Evolutionary conservation across 2,113 vertebrate species (phyloP).

Genomic region (Oreocharis arfaki): DNA sequence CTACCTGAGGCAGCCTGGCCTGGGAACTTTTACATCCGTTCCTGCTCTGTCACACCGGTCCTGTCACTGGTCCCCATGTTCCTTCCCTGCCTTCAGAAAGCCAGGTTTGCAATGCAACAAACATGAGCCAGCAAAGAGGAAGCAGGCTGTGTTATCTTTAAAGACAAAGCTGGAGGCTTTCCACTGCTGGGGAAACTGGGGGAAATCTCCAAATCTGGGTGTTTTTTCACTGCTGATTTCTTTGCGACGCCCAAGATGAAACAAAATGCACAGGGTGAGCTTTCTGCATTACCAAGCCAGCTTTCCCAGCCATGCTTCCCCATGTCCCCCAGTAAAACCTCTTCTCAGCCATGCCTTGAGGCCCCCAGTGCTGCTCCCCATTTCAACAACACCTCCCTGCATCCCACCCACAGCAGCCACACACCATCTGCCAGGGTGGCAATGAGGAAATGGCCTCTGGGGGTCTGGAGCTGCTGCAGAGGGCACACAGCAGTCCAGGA

Average conservation of each 20-base stretch:
- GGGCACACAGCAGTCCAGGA: neutral
- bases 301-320: fast-evolving
- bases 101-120: neutral
- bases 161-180: neutral
- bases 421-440: neutral
- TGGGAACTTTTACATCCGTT: neutral
- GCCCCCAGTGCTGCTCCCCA: neutral
- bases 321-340: fast-evolving
- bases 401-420: neutral
- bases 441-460: neutral
- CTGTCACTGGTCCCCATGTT: neutral
- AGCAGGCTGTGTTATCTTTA: neutral
- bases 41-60: neutral
- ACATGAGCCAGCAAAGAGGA: neutral
- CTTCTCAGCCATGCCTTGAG: fast-evolving
- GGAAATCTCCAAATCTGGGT: neutral
- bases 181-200: no score
- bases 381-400: neutral
- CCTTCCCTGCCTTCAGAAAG: neutral
- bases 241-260: neutral
- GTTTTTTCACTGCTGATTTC: neutral
- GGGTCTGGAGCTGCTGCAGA: neutral
- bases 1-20: neutral
- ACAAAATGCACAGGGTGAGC: neutral
- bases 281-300: neutral